These are phyloP conservation scores for Hemichromis elongatus DNA, from an alignment of 2,113 vertebrate species.

Conservation along the genomic window DNA sequence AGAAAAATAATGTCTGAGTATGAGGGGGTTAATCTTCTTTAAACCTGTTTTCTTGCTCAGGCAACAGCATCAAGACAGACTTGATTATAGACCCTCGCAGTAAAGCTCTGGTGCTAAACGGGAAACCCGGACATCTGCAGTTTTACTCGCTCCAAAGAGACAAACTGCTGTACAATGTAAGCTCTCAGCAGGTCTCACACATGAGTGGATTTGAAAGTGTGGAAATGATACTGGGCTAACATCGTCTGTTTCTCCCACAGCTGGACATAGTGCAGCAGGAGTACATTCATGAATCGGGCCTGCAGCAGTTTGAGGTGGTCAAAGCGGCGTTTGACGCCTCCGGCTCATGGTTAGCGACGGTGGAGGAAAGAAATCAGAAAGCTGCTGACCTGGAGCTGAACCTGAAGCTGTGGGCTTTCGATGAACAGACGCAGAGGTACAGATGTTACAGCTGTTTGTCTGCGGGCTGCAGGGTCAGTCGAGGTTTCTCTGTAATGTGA, in stretches of 20 bases:
- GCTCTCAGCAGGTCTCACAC: slow-evolving; percentile 7
- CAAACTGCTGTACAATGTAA: slow-evolving; percentile 92
- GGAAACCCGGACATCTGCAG: slow-evolving; percentile 94
- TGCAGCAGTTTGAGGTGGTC: slow-evolving; percentile 83
- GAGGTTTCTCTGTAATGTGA: neutral
- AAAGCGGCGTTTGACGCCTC: slow-evolving; percentile 75
- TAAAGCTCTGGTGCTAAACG: slow-evolving; percentile 90
- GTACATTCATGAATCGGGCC: slow-evolving; percentile 79
- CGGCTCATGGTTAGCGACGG: slow-evolving; percentile 88
- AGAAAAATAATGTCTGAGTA: neutral
- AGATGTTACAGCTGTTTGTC: neutral
- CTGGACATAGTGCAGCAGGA: slow-evolving; percentile 95
- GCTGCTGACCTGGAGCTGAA: slow-evolving; percentile 76
- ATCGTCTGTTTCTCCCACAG: slow-evolving; percentile 60
- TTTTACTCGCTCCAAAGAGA: slow-evolving; percentile 92
- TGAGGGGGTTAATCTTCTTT: neutral
- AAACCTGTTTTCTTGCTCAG: slow-evolving; percentile 55
- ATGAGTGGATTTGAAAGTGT: neutral
- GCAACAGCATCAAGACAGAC: slow-evolving; percentile 75
- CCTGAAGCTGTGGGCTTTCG: slow-evolving; percentile 87
- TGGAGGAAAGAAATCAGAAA: slow-evolving; percentile 82
- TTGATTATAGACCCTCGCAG: slow-evolving; percentile 88
- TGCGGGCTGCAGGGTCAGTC: neutral
- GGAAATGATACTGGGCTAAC: neutral
- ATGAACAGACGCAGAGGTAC: slow-evolving; percentile 84